A percentile compares a stretch with the other conserved stretches of the same genome.
phyloP scores from a whole-genome alignment of 2,888 invertebrate species.

The Heteromurus nitidus region DNA sequence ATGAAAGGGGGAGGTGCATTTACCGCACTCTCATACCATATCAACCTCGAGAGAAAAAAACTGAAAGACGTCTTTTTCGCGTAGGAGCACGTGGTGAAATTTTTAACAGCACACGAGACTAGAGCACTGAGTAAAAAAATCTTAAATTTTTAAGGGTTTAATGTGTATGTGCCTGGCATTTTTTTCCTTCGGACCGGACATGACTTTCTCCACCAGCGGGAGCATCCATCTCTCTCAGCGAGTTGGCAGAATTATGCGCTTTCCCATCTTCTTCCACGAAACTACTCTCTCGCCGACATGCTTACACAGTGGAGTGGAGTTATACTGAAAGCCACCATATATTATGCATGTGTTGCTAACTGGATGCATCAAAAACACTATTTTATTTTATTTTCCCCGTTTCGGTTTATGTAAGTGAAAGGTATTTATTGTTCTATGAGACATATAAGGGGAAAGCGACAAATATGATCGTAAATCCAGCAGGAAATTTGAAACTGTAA shows the following conservation, averaged over 20 bases:
- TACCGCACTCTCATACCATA: too few relatives aligned
- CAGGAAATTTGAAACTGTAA: constrained; percentile 66
- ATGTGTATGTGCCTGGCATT: constrained; percentile 59
- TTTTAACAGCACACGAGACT: background rate
- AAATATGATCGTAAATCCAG: constrained; percentile 66
- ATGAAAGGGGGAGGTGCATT: background rate
- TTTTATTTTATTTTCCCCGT: constrained; percentile 54
- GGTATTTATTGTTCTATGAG: constrained; percentile 63
- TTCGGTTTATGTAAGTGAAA: constrained; percentile 63
- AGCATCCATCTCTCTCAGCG: constrained; percentile 58
- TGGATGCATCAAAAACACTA: constrained; percentile 20
- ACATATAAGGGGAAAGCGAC: constrained; percentile 61
- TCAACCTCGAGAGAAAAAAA: too few relatives aligned
- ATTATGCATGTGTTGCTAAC: constrained; percentile 41
- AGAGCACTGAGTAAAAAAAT: constrained; percentile 47
- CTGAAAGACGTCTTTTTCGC: too few relatives aligned
- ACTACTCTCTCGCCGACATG: background rate
- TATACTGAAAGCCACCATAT: constrained; percentile 30
- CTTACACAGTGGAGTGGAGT: background rate
- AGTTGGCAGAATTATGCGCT: constrained; percentile 47
- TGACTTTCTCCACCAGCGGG: constrained; percentile 56
- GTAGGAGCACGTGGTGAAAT: too few relatives aligned
- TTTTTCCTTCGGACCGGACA: constrained; percentile 54
- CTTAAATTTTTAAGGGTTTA: constrained; percentile 61
- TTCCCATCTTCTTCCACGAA: background rate